Evolutionary conservation across 92 coral and sea anemone genomes (phyloP), one percentile per base, ranked within the genome.

Genomic region (Actinostola sp.): DNA sequence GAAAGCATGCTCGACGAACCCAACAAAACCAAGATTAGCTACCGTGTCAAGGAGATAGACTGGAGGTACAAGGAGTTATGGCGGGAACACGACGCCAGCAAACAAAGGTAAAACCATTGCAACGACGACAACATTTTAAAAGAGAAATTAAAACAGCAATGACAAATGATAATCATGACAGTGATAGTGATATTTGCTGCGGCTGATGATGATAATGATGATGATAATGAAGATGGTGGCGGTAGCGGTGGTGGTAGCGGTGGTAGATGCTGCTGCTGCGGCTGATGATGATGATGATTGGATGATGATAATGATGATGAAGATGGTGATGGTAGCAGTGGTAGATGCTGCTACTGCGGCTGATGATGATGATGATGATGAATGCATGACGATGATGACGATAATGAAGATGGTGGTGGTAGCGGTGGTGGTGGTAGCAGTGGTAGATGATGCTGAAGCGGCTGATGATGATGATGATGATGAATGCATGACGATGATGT

Each of bases 1-100:
- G 46, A 48, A 21, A 43, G 24, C 12, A 75, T 75, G 72, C 6
- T 75, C 1, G 72, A 64, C 50, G 81, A 75, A 21, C 30, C 41
- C 24, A 52, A 15, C 63, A 36, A 57, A 36, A 46, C 23, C 28
- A 63, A 54, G 45, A 28, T 75, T 38, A 39, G 64, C 21, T 52
- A 63, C 31, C 57, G 72, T 0, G 41, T 75, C 20, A 73, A 84
- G 56, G 86, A 89, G 41, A 82, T 93, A 63, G 92, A 82, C 27
- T 61, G 61, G 69, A 79, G 86, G 64, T 79, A 88, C 91, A 81
- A 84, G 44, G 96, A 90, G 41, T 72, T 93, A 72, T 84, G 90
- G 73, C 67, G 74, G 39, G 70, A 72, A 0, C 81, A 89, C 61
- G 84, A 77, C 24, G 70, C 55, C 4, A 89, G 83, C 31, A 89